Base-by-base conservation (phyloP, 2,113 vertebrate genomes). In the Zosterops pallidus region DNA sequence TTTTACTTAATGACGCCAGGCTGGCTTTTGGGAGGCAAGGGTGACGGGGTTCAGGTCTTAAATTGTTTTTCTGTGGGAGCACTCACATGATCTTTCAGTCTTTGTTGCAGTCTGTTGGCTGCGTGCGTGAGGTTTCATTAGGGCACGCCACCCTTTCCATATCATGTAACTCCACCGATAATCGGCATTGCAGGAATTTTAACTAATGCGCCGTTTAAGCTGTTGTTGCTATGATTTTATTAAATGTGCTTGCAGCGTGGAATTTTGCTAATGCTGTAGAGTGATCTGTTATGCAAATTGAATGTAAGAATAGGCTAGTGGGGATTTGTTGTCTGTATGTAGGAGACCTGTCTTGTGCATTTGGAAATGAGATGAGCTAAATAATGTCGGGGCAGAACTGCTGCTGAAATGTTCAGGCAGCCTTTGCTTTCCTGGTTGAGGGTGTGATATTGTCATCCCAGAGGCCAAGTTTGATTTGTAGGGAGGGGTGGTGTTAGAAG, bases 281-380 rank as follows among this genome's bases (percentile, higher is more conserved):
- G 72, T 79, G 59, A 87, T 95, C 74, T 94, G 82, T 92, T 92
- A 92, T 83, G 94, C 84, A 95, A 94, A 96, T 92, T 74, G 78
- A 82, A 83, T 69, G 62, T 84, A 53, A 72, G 84, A 94, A 76
- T 2, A 31, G 86, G 83, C 92, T 92, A 41, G 86, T 42, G 84
- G 84, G 78, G 82, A 80, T 94, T 91, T 91, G 86, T 71, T 96
- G 68, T 55, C 67, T 46, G 29, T 49, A 3, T 69, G 8, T 31
- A 24, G 50, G 57, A 90, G 84, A 91, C 53, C 29, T n/a, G 44
- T 59, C 70, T 90, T 69, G 55, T 44, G 56, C 52, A 0, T 90
- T 88, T 86, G 71, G 84, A 85, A 95, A 55, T 39, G 18, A 57
- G 72, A 52, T 4, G 42, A 80, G 26, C 53, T 74, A 15, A 89